Base-by-base conservation (phyloP, 2,797 vertebrate genomes). In the Lates japonicus region DNA sequence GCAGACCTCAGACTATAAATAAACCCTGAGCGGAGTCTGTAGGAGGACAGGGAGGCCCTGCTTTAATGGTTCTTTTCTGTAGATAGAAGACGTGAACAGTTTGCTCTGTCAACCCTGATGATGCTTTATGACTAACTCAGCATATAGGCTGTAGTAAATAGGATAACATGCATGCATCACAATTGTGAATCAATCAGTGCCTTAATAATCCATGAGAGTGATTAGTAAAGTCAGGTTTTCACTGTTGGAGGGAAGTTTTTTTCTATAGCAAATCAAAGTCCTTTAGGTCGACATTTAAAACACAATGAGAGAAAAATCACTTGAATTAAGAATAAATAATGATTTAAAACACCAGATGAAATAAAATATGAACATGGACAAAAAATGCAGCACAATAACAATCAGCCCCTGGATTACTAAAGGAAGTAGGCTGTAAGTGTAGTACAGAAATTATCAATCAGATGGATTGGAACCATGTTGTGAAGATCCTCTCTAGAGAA, bases 1-100 rank as follows among this genome's bases (percentile, higher is more conserved):
- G 84, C 85, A 85, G 68, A 73, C 49, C 22, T 39, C 7, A 1
- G 57, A 60, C 48, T 81, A 69, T 55, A 70, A 82, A 80, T 74
- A 84, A 51, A 76, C n/a, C n/a, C 46, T 35, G 61, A 66, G 66
- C 16, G 68, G 10, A 49, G 78, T 57, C 22, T 67, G 72, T 4
- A 70, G 62, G 42, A 74, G 58, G 49, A 76, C 44, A 13, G 25
- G 41, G 44, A 70, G 41, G 22, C 20, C 52, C 42, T 44, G 37
- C 42, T 74, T 13, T 14, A 52, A 5, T 31, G 62, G 3, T 16
- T 46, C 54, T 55, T 8, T 17, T 11, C 52, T 52, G 19, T 19
- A 25, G 12, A 54, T n/a, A 1, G 4, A 49, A 22, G n/a, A 22
- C 19, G 10, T 7, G 33, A 57, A 55, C 33, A 41, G 2, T 41